phyloP scores from a whole-genome alignment of 2,113 vertebrate genomes.

The Odobenus rosmarus region DNA sequence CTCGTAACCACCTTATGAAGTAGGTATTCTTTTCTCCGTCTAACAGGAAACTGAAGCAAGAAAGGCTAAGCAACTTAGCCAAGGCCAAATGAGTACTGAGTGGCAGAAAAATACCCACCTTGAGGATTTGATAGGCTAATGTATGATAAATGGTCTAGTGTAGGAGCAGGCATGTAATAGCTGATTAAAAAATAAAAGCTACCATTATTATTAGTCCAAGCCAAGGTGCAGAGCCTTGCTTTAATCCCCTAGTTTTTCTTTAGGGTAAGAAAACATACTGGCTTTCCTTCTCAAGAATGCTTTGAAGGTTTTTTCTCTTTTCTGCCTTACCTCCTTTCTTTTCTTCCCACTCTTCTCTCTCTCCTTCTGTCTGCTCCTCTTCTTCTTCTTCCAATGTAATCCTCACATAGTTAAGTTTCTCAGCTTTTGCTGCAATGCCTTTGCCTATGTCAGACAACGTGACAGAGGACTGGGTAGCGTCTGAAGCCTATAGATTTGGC shows the following conservation, averaged over 20 bases:
- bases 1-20: background rate
- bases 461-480: background rate
- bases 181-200: background rate
- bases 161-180: background rate
- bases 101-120: background rate
- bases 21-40: background rate
- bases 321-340: background rate
- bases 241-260: background rate
- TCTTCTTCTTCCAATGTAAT: background rate
- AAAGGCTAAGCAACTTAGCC: background rate
- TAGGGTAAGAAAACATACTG: background rate
- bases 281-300: background rate
- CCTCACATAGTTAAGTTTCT: background rate
- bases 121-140: background rate
- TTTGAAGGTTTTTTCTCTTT: background rate
- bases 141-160: background rate
- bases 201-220: background rate
- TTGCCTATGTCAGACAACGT: background rate
- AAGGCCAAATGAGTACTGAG: background rate
- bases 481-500: background rate
- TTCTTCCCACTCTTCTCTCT: background rate
- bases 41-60: slow-evolving; percentile 22
- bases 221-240: background rate
- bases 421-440: background rate
- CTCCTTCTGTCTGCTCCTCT: background rate